Percentiles rank a stretch among this genome's conserved stretches.
These are phyloP conservation scores for Panulirus ornatus DNA, from an alignment of 1,140 invertebrate genomes.

Conservation along the genomic window DNA sequence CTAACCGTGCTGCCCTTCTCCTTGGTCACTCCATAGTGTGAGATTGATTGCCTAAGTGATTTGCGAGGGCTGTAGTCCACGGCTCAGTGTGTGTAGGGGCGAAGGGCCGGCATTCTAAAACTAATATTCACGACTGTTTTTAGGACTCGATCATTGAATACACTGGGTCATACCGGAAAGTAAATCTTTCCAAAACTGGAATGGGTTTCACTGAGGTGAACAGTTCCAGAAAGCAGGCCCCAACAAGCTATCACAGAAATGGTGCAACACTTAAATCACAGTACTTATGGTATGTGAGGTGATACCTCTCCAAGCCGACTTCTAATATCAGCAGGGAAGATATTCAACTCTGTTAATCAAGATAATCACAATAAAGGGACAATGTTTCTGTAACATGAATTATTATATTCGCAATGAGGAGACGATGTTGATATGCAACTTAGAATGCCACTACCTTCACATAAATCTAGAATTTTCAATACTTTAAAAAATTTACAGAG, in stretches of 20 bases:
- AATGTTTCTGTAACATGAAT: neutral
- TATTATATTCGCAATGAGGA: neutral
- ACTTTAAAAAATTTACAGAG: neutral
- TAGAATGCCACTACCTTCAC: too few relatives aligned
- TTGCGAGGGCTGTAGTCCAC: neutral
- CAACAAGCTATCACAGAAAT: conserved; percentile 1
- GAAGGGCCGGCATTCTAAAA: too few relatives aligned
- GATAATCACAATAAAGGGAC: too few relatives aligned
- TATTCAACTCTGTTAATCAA: too few relatives aligned
- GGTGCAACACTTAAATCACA: conserved; percentile 9
- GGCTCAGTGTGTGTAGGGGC: neutral
- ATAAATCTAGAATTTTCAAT: too few relatives aligned
- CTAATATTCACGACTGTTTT: neutral
- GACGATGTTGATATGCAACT: neutral
- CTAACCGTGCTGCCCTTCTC: neutral
- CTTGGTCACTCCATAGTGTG: neutral
- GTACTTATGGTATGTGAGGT: neutral
- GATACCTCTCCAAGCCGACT: neutral
- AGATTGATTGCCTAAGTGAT: neutral
- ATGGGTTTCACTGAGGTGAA: neutral
- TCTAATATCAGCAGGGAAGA: neutral
- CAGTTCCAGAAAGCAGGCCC: neutral
- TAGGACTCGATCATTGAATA: neutral
- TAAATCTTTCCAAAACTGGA: too few relatives aligned
- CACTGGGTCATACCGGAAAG: neutral